Evolutionary conservation across 2,888 invertebrate genomes (phyloP), one percentile per base, ranked within the genome.

Genomic region (Drosophila ustulata): DNA sequence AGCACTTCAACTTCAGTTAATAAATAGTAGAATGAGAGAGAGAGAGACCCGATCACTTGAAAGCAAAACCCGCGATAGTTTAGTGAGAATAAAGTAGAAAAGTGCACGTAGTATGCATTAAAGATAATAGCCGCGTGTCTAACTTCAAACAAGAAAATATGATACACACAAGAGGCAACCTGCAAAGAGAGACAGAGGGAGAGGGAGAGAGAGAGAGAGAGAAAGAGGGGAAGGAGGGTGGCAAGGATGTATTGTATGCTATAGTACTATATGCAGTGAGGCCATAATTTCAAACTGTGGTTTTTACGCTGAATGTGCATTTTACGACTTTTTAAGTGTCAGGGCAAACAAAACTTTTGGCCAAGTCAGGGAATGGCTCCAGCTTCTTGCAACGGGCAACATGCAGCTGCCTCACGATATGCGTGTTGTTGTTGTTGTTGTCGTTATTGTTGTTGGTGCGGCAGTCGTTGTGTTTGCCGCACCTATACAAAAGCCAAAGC

Each of bases 271-370:
- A 56, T 67, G 64, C 71, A 74, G 71, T 57, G 73, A 72, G 75
- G 72, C 67, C 78, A 78, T 86, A 81, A 83, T 83, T 82, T 71
- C 71, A 71, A 75, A 78, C 81, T 84, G 79, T 72, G 82, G 74
- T 72, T 78, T 82, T 82, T 75, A 65, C 82, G 80, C 71, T 82
- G 74, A 80, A 82, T 88, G 80, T 88, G 84, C 86, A 88, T 84
- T 84, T 84, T 84, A 84, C 75, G 88, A 80, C 88, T 80, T 84
- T 85, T 85, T 85, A 80, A 85, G 88, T 88, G 88, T 77, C 75
- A 68, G 75, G 71, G 62, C 75, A 81, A 87, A 84, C 72, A 87
- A 87, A 84, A 87, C 63, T 81, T 87, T 66, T 63, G 61, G 43
- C 50, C 69, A 59, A 72, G 66, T 71, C 43, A 56, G 55, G 55